Conservation (phyloP, 1,140 invertebrate species). For the Protaetia brevitarsis region DNA sequence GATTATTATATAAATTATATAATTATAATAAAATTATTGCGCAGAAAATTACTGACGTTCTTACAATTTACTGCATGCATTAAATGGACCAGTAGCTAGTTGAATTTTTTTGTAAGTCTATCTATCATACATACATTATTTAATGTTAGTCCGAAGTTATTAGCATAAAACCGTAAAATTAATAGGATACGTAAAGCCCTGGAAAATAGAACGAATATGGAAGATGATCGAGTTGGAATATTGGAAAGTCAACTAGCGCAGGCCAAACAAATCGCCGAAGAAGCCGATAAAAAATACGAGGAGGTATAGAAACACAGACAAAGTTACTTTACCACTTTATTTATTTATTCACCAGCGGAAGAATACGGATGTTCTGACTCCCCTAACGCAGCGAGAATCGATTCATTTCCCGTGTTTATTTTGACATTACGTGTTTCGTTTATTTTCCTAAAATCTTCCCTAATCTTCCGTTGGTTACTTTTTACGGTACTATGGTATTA, state of each 20-base stretch:
- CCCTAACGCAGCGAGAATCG: background rate
- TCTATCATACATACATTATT: background rate
- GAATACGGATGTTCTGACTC: background rate
- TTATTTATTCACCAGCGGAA: background rate
- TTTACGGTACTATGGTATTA: background rate
- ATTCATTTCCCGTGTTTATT: background rate
- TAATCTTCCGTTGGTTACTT: background rate
- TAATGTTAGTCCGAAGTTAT: too few species aligned
- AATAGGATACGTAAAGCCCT: slow-evolving; percentile 95
- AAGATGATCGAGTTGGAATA: slow-evolving; percentile 93
- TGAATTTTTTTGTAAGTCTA: background rate
- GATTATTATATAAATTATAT: too few species aligned
- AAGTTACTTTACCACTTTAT: background rate
- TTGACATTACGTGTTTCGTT: background rate
- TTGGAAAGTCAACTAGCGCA: slow-evolving; percentile 93
- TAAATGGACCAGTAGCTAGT: slow-evolving; percentile 6
- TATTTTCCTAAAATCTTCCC: background rate
- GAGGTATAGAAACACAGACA: slow-evolving; percentile 65
- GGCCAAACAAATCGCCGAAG: slow-evolving; percentile 96
- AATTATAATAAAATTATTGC: too few species aligned
- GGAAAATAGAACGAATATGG: slow-evolving; percentile 98
- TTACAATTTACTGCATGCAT: too few species aligned
- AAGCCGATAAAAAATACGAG: slow-evolving; percentile 99
- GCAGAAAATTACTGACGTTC: too few species aligned
- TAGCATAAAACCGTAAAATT: slow-evolving; percentile 1